Base-by-base conservation (phyloP, 1,140 invertebrate genomes). In the Teleogryllus occipitalis region DNA sequence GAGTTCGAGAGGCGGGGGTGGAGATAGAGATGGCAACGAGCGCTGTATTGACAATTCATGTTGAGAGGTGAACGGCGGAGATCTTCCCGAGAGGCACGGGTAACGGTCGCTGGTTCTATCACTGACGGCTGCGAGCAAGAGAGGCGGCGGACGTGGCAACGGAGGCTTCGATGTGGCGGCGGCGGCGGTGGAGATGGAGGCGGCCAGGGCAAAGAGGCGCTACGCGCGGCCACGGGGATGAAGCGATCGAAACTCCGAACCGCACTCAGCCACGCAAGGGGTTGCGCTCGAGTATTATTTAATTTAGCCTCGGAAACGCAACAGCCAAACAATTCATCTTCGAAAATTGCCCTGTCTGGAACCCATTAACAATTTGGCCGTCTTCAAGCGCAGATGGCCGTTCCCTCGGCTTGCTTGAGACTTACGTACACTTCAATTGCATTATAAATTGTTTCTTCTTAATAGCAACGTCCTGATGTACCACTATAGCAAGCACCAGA, bases 201-300 rank as follows among this genome's bases (percentile, higher is more conserved):
- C 27, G 54, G 18, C 1, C 10, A 18, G 10, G 7, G 10, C 7
- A 7, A 2, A 18, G 18, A 10, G 54, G 54, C 18, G 54, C 54
- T 65, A 18, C 54, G 54, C 54, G 54, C 10, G 18, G 54, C 54
- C 54, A 65, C 54, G 10, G 54, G 54, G 54, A 65, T 18, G 54
- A 10, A 18, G 54, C 18, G 54, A 65, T 65, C 54, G 54, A 65
- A 65, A 18, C 54, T 65, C 54, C 54, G 54, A 65, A 65, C 54
- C 54, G 54, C 54, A 65, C 54, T 14, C 54, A 65, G 54, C 54
- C 54, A 65, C 54, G 54, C 54, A 65, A 65, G 10, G 54, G 54
- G 54, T 65, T 65, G 54, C 54, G 54, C 54, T 65, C 54, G 54
- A 65, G 54, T 65, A 65, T 65, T 65, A 65, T 65, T 65, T 65